These are phyloP conservation scores for Stictocephala bisonia DNA, from an alignment of 2,888 invertebrate species.

Conservation along the genomic window DNA sequence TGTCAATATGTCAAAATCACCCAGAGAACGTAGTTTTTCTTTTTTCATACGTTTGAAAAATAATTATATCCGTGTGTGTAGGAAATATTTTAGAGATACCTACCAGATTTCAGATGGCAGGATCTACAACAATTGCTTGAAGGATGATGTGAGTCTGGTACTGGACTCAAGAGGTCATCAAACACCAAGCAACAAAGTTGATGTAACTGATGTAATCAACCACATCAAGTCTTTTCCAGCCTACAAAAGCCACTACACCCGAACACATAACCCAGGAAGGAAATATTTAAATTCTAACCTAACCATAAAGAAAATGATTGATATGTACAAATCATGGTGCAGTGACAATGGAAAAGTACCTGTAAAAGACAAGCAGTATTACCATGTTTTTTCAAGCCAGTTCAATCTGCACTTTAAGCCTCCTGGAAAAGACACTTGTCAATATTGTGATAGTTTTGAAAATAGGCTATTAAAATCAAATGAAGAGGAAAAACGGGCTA, in stretches of 20 bases:
- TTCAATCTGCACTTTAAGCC: conserved; percentile 23
- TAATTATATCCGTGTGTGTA: too few relatives aligned
- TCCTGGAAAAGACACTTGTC: conserved; percentile 11
- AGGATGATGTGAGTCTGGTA: too few relatives aligned
- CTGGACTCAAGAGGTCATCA: too few relatives aligned
- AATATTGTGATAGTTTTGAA: background rate
- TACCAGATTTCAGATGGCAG: too few relatives aligned
- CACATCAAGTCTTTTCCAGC: conserved; percentile 11
- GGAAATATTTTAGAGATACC: too few relatives aligned
- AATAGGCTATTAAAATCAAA: background rate
- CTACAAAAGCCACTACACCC: conserved; percentile 24
- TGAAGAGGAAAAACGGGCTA: conserved; percentile 11
- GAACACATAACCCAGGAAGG: background rate
- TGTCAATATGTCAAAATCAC: too few relatives aligned
- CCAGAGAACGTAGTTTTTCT: too few relatives aligned
- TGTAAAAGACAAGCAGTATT: conserved; percentile 1
- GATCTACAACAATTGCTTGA: too few relatives aligned
- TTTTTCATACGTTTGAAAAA: too few relatives aligned
- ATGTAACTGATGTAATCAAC: background rate
- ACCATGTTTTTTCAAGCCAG: conserved; percentile 1
- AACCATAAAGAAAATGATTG: background rate
- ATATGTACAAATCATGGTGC: conserved; percentile 1
- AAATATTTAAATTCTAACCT: background rate
- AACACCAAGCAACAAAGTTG: too few relatives aligned
- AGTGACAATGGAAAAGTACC: background rate